Base-by-base conservation (phyloP, 2,797 vertebrate genomes). In the Nasua narica region DNA sequence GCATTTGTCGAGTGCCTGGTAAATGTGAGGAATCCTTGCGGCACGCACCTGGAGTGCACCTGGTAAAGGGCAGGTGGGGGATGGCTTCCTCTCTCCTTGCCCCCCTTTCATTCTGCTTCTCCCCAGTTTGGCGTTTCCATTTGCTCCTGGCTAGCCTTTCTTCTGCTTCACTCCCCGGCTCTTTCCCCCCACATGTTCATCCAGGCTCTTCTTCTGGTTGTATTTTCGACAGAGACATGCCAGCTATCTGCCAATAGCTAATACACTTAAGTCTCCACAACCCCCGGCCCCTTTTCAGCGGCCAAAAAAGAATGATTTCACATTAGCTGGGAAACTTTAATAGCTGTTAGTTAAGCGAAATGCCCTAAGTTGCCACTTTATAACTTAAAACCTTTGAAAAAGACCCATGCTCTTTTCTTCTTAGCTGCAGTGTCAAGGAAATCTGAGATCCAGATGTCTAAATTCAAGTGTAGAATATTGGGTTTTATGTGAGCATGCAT, bases 301-400 rank as follows among this genome's bases (percentile, higher is more conserved):
- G 48, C 89, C 91, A 82, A 92, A 95, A 95, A 92, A 43, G 15
- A 92, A 94, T 60, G 50, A 25, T 76, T 91, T 96, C 94, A 83
- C 90, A 81, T 97, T 95, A 72, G 65, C 29, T 89, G 35, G 74
- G 48, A 94, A 96, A 94, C n/a, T 18, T 91, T 50, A 84, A 78
- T 89, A 87, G 65, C 93, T 81, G 40, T 62, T 92, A 84, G 58
- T 96, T 95, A 67, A 82, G 37, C 76, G 29, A 94, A 86, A 87
- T 76, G 70, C 84, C 43, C 83, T 40, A 77, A 72, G 52, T 76
- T 95, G 56, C 43, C 12, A 0, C 72, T 95, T 91, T 79, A 10
- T 69, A 94, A 50, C 48, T 70, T 43, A 56, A 2, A 46, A 50
- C 25, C 58, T 92, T 93, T 74, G 46, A 48, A 77, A 92, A 87